A percentile compares a stretch with the other conserved stretches of the same genome.
These are phyloP conservation scores for Parazoanthus darwini DNA, from an alignment of 92 coral and sea anemone species.

Conservation along the genomic window DNA sequence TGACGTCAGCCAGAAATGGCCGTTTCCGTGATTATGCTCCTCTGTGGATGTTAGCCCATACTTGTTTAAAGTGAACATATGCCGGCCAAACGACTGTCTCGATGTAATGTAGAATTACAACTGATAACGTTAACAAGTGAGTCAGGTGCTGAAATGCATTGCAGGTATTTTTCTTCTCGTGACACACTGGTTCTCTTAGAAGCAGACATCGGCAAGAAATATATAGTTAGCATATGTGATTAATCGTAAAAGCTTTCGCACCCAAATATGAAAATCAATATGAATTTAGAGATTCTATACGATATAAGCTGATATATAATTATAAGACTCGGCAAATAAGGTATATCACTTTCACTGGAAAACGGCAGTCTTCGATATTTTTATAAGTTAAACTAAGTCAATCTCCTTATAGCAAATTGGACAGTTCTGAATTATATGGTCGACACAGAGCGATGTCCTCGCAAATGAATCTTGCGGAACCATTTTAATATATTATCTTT, in stretches of 20 bases:
- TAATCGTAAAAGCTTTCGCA: not conserved
- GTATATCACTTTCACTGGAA: constrained; percentile 11
- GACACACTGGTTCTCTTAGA: not conserved
- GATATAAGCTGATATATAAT: not conserved
- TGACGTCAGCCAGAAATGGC: constrained; percentile 7
- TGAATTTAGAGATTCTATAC: not conserved
- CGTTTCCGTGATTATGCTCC: not conserved
- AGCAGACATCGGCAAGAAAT: not conserved
- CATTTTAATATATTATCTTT: too few species aligned
- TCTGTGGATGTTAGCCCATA: not conserved
- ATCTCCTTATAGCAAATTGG: not conserved
- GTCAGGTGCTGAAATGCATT: constrained; percentile 28
- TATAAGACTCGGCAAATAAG: not conserved
- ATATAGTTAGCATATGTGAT: not conserved
- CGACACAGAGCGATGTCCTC: too few species aligned
- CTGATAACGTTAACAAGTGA: constrained; percentile 32
- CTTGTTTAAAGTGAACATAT: constrained; percentile 21
- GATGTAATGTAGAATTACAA: constrained; percentile 2
- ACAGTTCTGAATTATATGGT: not conserved
- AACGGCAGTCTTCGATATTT: not conserved
- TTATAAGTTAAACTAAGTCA: not conserved
- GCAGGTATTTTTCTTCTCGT: not conserved
- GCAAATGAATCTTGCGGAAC: too few species aligned
- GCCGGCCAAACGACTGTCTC: constrained; percentile 19
- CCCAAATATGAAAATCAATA: too few species aligned